These are phyloP conservation scores for Drosophila multiciliata DNA, from an alignment of 2,888 invertebrate species.

Conservation along the genomic window DNA sequence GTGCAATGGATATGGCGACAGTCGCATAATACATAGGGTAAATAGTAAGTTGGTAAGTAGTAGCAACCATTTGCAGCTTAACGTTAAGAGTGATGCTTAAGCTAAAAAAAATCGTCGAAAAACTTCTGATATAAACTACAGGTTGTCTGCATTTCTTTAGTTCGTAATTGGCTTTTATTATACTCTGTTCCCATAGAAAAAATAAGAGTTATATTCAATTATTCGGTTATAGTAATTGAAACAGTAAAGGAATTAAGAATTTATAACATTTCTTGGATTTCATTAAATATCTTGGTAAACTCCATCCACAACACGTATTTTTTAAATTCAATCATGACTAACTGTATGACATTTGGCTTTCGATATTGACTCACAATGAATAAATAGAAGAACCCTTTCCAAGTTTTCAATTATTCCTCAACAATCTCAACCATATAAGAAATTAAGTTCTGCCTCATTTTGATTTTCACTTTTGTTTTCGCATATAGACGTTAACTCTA, in stretches of 20 bases:
- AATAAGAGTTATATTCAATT: neutral
- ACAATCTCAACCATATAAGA: neutral
- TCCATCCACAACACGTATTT: neutral
- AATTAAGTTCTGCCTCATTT: slow-evolving; percentile 1
- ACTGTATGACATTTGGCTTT: neutral
- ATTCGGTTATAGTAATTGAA: neutral
- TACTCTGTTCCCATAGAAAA: neutral
- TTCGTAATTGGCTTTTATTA: neutral
- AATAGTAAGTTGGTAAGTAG: slow-evolving; percentile 2
- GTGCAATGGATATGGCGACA: slow-evolving; percentile 68
- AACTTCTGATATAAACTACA: neutral
- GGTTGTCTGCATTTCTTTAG: neutral
- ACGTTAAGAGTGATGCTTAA: neutral
- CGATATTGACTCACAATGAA: neutral
- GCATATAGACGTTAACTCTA: slow-evolving; percentile 1
- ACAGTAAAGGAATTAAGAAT: neutral
- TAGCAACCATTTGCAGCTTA: slow-evolving; percentile 15
- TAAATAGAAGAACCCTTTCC: neutral
- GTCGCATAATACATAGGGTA: slow-evolving; percentile 15
- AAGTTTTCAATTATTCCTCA: neutral
- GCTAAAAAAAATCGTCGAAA: neutral
- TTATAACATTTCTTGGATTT: neutral
- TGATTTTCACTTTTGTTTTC: slow-evolving; percentile 2
- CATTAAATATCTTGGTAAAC: neutral
- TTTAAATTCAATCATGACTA: neutral